These are phyloP conservation scores for Limosa lapponica DNA, from an alignment of 2,797 vertebrate genomes.

Conservation along the genomic window DNA sequence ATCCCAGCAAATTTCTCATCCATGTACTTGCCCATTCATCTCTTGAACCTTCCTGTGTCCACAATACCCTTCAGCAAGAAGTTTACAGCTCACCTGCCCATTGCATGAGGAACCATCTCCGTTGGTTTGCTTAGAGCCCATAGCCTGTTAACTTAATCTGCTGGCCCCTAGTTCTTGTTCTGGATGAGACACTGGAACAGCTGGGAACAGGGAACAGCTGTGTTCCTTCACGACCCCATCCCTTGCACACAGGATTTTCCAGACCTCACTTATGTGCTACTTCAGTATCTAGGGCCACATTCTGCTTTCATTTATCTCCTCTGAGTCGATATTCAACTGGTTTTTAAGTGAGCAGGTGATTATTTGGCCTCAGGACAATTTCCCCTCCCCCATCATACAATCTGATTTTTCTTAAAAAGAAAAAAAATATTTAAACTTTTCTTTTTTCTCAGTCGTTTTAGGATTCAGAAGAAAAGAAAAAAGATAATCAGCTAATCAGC, in stretches of 20 bases:
- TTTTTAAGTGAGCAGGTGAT: background rate
- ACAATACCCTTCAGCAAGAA: background rate
- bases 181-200: background rate
- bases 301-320: background rate
- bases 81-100: background rate
- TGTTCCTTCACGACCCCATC: rapidly evolving
- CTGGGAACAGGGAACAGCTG: no score
- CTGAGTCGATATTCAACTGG: background rate
- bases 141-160: background rate
- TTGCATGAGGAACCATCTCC: background rate
- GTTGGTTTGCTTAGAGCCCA: background rate
- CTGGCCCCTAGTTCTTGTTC: background rate
- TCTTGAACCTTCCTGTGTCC: background rate
- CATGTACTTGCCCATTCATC: background rate
- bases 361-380: background rate
- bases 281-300: background rate
- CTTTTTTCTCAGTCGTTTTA: background rate
- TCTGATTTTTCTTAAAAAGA: background rate
- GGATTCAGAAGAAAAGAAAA: background rate
- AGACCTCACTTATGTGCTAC: background rate
- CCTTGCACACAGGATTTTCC: background rate
- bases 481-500: background rate
- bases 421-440: background rate
- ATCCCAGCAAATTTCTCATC: background rate
- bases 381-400: rapidly evolving